Conservation (phyloP, 2,888 invertebrate species). For the Ariolimax columbianus region DNA sequence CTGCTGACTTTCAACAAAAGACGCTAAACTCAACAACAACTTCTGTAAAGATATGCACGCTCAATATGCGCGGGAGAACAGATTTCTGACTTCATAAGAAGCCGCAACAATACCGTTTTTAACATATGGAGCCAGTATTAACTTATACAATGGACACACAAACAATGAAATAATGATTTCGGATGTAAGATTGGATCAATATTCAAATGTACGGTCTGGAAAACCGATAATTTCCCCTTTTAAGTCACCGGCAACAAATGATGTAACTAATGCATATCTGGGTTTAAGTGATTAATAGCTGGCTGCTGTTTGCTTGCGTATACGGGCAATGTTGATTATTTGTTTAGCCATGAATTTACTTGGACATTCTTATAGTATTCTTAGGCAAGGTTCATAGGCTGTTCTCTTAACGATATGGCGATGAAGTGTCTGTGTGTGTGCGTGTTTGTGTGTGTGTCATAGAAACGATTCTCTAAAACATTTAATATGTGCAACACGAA, state of each 20-base stretch:
- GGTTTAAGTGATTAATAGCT: neutral
- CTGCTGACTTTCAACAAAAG: too few species aligned
- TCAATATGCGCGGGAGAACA: neutral
- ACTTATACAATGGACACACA: neutral
- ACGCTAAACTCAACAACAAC: neutral
- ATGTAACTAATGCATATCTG: neutral
- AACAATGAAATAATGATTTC: conserved; percentile 22
- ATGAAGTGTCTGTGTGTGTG: too few species aligned
- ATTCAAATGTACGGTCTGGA: conserved; percentile 10
- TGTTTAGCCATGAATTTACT: neutral
- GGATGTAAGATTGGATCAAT: conserved; percentile 10
- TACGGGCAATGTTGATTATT: neutral
- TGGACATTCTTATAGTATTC: neutral
- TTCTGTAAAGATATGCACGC: neutral
- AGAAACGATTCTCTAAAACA: too few species aligned
- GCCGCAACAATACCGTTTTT: neutral
- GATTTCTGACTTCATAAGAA: neutral
- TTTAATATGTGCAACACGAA: too few species aligned
- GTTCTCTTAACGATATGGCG: too few species aligned
- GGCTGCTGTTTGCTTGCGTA: neutral
- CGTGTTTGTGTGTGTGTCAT: too few species aligned
- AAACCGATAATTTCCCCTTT: conserved; percentile 8
- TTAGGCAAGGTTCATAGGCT: neutral
- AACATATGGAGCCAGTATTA: conserved; percentile 18
- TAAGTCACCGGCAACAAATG: neutral